These are phyloP conservation scores for Parotia lawesii DNA, from an alignment of 2,113 vertebrate genomes.

Conservation along the genomic window DNA sequence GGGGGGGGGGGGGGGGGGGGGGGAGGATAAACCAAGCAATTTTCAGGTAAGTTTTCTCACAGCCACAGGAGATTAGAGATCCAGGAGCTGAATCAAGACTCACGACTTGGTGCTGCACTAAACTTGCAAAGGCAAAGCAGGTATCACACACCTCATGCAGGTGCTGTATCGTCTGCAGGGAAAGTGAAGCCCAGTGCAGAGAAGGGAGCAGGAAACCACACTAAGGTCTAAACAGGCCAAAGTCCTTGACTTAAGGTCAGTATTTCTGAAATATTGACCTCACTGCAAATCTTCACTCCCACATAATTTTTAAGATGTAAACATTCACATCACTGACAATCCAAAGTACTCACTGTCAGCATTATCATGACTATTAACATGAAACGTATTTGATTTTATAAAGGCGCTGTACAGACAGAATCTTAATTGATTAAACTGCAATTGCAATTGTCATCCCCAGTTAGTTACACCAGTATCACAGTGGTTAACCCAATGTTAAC, in stretches of 20 bases:
- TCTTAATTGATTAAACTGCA: rapidly evolving
- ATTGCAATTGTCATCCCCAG: neutral
- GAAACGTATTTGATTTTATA: neutral
- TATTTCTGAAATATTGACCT: neutral
- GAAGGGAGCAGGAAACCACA: neutral
- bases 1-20: no score
- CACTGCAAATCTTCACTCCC: neutral
- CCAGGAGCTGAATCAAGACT: neutral
- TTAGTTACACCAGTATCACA: neutral
- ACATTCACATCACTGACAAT: neutral
- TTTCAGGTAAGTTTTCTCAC: neutral
- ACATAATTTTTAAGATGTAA: rapidly evolving
- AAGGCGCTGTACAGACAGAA: neutral
- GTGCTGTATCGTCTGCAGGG: neutral
- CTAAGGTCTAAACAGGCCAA: neutral
- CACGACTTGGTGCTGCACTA: neutral
- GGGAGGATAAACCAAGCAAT: neutral
- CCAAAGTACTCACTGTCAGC: neutral
- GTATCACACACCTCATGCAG: neutral
- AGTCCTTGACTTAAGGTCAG: neutral
- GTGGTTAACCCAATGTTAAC: neutral
- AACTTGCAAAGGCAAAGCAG: neutral
- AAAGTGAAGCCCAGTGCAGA: neutral
- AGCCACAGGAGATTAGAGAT: neutral
- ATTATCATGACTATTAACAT: neutral